Conservation (phyloP, 2,113 vertebrate species). For the Macrotus californicus region DNA sequence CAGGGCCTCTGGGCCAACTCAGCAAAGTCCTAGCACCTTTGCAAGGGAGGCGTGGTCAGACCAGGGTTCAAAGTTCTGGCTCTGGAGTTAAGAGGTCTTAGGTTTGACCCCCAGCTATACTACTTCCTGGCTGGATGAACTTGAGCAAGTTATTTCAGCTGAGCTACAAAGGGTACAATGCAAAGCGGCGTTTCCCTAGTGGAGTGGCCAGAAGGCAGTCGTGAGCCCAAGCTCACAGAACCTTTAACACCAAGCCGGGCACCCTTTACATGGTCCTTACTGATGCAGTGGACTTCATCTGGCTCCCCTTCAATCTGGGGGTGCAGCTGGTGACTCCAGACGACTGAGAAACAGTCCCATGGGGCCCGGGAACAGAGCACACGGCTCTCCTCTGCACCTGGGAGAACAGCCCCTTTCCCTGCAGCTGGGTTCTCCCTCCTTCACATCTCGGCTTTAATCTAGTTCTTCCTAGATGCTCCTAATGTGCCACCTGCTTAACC, state of each 20-base stretch:
- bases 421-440: not conserved
- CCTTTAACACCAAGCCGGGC: rapidly evolving
- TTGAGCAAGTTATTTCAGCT: not conserved
- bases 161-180: not conserved
- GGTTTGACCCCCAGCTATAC: not conserved
- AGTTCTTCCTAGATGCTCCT: not conserved
- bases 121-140: not conserved
- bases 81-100: not conserved
- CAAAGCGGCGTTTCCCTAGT: not conserved
- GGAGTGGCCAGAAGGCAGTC: too few species aligned
- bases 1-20: not conserved
- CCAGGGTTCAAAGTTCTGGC: not conserved
- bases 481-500: not conserved
- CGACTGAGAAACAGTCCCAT: not conserved
- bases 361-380: not conserved
- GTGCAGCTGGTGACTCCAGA: not conserved
- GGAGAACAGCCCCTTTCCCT: not conserved
- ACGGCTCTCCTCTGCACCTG: rapidly evolving
- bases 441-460: not conserved
- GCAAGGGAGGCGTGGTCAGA: too few species aligned
- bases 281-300: rapidly evolving
- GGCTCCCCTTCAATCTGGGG: not conserved
- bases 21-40: not conserved
- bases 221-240: rapidly evolving
- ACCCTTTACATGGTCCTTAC: rapidly evolving